A percentile compares a stretch with the other conserved stretches of the same genome.
Evolutionary conservation across 92 coral and sea anemone species (phyloP).

Genomic region (Parazoanthus swiftii): DNA sequence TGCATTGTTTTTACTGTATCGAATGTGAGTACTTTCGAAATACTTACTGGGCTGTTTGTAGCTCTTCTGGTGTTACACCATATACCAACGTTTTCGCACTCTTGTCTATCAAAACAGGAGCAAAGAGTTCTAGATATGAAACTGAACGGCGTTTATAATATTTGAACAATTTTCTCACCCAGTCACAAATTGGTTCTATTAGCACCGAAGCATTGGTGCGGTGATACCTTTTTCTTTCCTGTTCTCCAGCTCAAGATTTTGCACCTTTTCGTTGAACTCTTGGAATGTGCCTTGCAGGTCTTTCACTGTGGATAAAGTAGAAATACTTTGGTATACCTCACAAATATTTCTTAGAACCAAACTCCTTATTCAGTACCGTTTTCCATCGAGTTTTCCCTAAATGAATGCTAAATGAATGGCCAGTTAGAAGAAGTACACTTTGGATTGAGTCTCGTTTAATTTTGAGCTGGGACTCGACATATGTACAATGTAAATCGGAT

Average conservation of each 20-base stretch:
- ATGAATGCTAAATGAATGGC: too few species aligned
- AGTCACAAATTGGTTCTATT: too few species aligned
- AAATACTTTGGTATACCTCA: not conserved
- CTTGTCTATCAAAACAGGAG: constrained; percentile 39
- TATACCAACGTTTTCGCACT: constrained; percentile 47
- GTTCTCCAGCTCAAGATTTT: constrained; percentile 57
- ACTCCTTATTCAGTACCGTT: not conserved
- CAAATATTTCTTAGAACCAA: too few species aligned
- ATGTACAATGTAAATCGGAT: not conserved
- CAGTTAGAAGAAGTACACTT: too few species aligned
- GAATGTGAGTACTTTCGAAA: not conserved
- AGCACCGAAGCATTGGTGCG: not conserved
- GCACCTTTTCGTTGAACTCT: constrained; percentile 46
- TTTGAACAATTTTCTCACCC: not conserved
- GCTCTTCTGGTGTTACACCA: constrained; percentile 52
- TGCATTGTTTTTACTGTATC: too few species aligned
- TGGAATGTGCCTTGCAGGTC: constrained; percentile 43
- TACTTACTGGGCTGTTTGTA: constrained; percentile 45
- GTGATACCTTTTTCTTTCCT: constrained; percentile 57
- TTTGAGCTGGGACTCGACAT: not conserved
- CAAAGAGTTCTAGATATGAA: not conserved
- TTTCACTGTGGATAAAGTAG: constrained; percentile 26
- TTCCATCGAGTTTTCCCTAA: not conserved
- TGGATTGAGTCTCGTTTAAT: too few species aligned
- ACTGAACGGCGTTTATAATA: not conserved